Evolutionary conservation across 2,888 invertebrate genomes (phyloP).

Genomic region (Lasioglossum leucozonium): DNA sequence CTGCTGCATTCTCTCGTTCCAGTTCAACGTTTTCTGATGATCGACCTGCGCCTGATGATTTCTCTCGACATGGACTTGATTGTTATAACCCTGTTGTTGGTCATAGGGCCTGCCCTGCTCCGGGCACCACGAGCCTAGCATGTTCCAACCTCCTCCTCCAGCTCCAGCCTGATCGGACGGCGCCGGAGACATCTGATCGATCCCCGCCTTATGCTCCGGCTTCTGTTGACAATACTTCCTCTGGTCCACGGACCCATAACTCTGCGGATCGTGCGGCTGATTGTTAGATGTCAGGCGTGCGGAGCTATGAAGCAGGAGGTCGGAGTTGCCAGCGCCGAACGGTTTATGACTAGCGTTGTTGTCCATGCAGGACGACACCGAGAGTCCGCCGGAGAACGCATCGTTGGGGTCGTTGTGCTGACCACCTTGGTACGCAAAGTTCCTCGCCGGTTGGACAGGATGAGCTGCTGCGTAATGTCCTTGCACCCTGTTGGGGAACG

Average conservation of each 20-base stretch:
- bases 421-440: constrained; percentile 60
- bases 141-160: constrained; percentile 67
- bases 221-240: constrained; percentile 67
- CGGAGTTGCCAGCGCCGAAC: constrained; percentile 55
- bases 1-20: constrained; percentile 67
- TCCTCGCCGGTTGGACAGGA: constrained; percentile 55
- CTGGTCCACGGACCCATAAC: constrained; percentile 59
- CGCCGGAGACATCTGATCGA: constrained; percentile 66
- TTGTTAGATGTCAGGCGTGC: constrained; percentile 60
- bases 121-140: constrained; percentile 70
- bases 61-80: constrained; percentile 62
- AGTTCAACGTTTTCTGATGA: constrained; percentile 64
- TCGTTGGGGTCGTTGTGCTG: constrained; percentile 59
- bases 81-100: constrained; percentile 53
- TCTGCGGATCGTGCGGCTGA: constrained; percentile 61
- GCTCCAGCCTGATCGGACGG: constrained; percentile 70
- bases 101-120: constrained; percentile 63
- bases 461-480: constrained; percentile 69
- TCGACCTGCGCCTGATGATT: constrained; percentile 63
- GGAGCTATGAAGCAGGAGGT: constrained; percentile 62
- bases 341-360: constrained; percentile 65
- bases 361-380: constrained; percentile 57
- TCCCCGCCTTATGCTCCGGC: constrained; percentile 65
- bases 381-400: constrained; percentile 51
- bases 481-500: constrained; percentile 63